A percentile compares a stretch with the other conserved stretches of the same genome.
Conservation (phyloP, 2,113 vertebrate species). For the Onychostruthus taczanowskii region DNA sequence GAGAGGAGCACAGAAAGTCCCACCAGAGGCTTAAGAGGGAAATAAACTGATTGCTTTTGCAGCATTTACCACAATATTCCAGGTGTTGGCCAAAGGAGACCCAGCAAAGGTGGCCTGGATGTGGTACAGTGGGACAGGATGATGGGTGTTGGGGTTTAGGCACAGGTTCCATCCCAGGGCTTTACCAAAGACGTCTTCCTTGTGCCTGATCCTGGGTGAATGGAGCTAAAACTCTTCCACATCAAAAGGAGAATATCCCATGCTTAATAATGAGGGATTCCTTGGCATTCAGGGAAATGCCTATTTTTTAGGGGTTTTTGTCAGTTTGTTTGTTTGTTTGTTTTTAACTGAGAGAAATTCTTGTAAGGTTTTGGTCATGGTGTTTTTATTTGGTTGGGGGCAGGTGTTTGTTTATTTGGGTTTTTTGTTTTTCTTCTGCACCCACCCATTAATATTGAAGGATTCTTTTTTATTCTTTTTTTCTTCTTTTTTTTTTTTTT, state of each 20-base stretch:
- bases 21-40: neutral
- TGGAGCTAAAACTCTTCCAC: neutral
- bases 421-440: neutral
- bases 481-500: too few species aligned
- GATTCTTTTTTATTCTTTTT: too few species aligned
- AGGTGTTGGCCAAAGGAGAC: accelerated
- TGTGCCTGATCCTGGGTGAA: neutral
- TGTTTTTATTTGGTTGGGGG: neutral
- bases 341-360: neutral
- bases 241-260: accelerated
- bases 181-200: neutral
- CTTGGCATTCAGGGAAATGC: neutral
- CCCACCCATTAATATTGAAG: neutral
- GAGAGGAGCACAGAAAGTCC: neutral
- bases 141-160: accelerated
- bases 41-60: neutral
- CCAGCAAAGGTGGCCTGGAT: neutral
- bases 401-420: accelerated
- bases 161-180: accelerated
- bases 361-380: accelerated
- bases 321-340: neutral
- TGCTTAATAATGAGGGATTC: neutral
- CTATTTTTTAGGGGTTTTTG: accelerated
- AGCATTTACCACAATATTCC: neutral
- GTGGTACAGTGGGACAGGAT: accelerated